Base-by-base conservation (phyloP, 2,113 vertebrate species). In the Colius striatus region DNA sequence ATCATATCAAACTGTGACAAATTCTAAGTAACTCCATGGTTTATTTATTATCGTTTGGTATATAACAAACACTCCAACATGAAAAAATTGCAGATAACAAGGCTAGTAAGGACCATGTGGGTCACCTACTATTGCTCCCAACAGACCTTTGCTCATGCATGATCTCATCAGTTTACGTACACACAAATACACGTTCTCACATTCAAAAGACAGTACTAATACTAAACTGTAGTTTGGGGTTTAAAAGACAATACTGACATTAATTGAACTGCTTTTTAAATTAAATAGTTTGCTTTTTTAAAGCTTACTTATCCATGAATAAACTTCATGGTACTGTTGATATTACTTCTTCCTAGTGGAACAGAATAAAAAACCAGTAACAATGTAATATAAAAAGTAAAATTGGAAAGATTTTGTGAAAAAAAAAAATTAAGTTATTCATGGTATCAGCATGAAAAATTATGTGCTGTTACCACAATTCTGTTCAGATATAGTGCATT, bases 401-500 rank as follows among this genome's bases (percentile, higher is more conserved):
- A 94, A 48, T 27, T 54, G 17, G 16, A 94, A 87, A 47, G 78
- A 85, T 38, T 87, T 76, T 23, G 18, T 48, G 71, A 84, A 74
- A 84, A 81, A 84, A 81, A 41, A 90, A 81, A 16, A 1, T 5
- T 17, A 61, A 81, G 48, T 58, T 78, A 67, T 81, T 96, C 14
- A 50, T 19, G n/a, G 13, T 50, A 75, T 86, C 53, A 72, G 48
- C 43, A 61, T 43, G 57, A 90, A 92, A 95, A 94, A 94, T 51
- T 20, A 34, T 68, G 16, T 20, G 27, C 45, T 54, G 10, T 54
- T 71, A 86, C 38, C 45, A 53, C 86, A 95, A 96, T 61, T 88
- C 92, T 92, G 17, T 34, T 93, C 60, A 87, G 45, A 96, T 68
- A 70, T 2, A 84, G 73, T 45, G 57, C 66, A 79, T 92, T 87